These are phyloP conservation scores for Arctopsyche grandis DNA, from an alignment of 1,140 invertebrate genomes.

Conservation along the genomic window DNA sequence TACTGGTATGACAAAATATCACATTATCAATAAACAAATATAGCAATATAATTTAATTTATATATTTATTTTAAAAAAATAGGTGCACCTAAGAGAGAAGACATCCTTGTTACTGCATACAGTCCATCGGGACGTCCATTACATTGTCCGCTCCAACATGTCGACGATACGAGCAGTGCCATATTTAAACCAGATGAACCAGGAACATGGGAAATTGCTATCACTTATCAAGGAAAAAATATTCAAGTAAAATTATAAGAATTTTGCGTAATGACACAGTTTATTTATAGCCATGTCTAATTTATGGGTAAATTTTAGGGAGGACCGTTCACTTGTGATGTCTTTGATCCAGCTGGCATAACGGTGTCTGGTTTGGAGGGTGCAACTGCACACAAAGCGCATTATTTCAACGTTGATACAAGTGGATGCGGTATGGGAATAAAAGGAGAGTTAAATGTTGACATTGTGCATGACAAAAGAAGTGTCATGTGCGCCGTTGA, in stretches of 20 bases:
- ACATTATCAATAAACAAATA: slow-evolving; percentile 1
- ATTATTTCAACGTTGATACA: slow-evolving; percentile 78
- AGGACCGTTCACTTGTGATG: slow-evolving; percentile 96
- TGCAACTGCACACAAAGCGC: slow-evolving; percentile 79
- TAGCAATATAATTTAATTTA: slow-evolving; percentile 25
- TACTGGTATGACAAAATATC: slow-evolving; percentile 67
- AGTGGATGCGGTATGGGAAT: slow-evolving; percentile 88
- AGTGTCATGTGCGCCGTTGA: slow-evolving; percentile 87
- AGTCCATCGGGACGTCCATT: slow-evolving; percentile 84
- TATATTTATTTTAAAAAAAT: slow-evolving; percentile 31
- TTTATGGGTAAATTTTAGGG: slow-evolving; percentile 67
- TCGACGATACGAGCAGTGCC: slow-evolving; percentile 86
- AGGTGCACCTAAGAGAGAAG: slow-evolving; percentile 86
- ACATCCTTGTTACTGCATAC: slow-evolving; percentile 87
- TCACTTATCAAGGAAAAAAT: slow-evolving; percentile 94
- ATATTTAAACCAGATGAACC: slow-evolving; percentile 97
- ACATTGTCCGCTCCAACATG: slow-evolving; percentile 80
- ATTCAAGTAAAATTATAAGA: slow-evolving; percentile 80
- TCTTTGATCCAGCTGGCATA: slow-evolving; percentile 94
- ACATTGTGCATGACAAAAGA: slow-evolving; percentile 86
- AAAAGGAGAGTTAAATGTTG: slow-evolving; percentile 86
- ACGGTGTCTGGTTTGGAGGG: slow-evolving; percentile 80
- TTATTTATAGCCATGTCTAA: background rate
- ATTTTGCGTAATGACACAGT: too few relatives aligned
- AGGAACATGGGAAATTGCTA: slow-evolving; percentile 96